Evolutionary conservation across 2,888 invertebrate genomes (phyloP).

Genomic region (Slavum lentiscoides): DNA sequence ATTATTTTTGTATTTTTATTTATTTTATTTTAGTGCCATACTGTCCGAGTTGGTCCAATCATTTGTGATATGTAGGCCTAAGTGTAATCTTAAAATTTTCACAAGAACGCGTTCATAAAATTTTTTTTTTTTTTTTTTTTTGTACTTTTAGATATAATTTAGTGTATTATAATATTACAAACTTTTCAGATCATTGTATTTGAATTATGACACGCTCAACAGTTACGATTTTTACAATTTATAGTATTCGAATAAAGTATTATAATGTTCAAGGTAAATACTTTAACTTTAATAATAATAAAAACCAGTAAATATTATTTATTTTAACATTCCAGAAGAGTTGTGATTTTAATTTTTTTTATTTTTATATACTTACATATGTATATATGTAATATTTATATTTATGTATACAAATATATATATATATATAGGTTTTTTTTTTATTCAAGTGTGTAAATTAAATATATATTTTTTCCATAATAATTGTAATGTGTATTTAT

Average conservation of each 20-base stretch:
- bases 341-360: slow-evolving; percentile 42
- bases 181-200: slow-evolving; percentile 25
- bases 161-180: background rate
- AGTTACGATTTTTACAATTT: background rate
- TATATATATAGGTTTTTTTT: too few species aligned
- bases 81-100: slow-evolving; percentile 23
- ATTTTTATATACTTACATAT: background rate
- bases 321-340: slow-evolving; percentile 27
- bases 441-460: slow-evolving; percentile 26
- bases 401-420: slow-evolving; percentile 14
- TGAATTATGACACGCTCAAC: slow-evolving; percentile 27
- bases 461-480: slow-evolving; percentile 43
- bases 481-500: background rate
- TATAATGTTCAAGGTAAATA: background rate
- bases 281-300: too few species aligned
- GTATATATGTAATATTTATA: slow-evolving; percentile 19
- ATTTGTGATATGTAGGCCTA: slow-evolving; percentile 46
- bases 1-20: slow-evolving; percentile 28
- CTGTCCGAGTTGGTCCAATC: slow-evolving; percentile 43
- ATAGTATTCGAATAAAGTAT: background rate
- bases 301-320: background rate
- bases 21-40: slow-evolving; percentile 45
- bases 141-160: background rate
- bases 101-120: slow-evolving; percentile 5
- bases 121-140: background rate